Percentiles rank a stretch among this genome's conserved stretches.
phyloP scores from a whole-genome alignment of 2,888 invertebrate genomes.

The Himalopsyche tibetana region DNA sequence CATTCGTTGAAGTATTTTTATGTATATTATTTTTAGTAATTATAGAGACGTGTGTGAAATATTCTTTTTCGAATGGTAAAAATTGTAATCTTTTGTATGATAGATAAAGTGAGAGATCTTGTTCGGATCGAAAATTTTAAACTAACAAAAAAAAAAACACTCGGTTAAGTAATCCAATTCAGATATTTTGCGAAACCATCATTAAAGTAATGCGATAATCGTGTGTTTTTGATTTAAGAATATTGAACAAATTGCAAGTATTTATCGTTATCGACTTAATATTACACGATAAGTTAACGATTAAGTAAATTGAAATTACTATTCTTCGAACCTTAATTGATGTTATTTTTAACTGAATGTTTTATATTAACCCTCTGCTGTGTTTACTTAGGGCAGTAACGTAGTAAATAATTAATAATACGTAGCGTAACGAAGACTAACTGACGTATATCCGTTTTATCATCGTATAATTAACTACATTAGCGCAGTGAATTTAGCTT shows the following conservation, averaged over 20 bases:
- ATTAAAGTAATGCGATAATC: not conserved
- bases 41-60: not conserved
- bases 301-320: slow-evolving; percentile 40
- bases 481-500: slow-evolving; percentile 1
- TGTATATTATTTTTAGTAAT: slow-evolving; percentile 8
- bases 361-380: slow-evolving; percentile 40
- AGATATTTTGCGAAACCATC: slow-evolving; percentile 29
- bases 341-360: slow-evolving; percentile 40
- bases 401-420: slow-evolving; percentile 17
- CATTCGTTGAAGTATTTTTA: slow-evolving; percentile 34
- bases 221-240: slow-evolving; percentile 20
- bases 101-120: slow-evolving; percentile 18
- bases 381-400: slow-evolving; percentile 37
- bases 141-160: slow-evolving; percentile 14
- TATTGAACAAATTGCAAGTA: slow-evolving; percentile 40
- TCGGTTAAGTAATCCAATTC: not conserved
- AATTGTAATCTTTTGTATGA: slow-evolving; percentile 35
- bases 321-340: slow-evolving; percentile 31
- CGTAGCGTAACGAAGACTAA: slow-evolving; percentile 18
- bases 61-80: slow-evolving; percentile 5
- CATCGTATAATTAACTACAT: slow-evolving; percentile 11
- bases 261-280: slow-evolving; percentile 42
- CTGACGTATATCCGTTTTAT: slow-evolving; percentile 26
- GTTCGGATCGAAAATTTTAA: not conserved
- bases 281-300: slow-evolving; percentile 28